Percentiles rank a stretch among this genome's conserved stretches.
These are phyloP conservation scores for Cyclophora albipunctata DNA, from an alignment of 2,888 invertebrate species.

Conservation along the genomic window DNA sequence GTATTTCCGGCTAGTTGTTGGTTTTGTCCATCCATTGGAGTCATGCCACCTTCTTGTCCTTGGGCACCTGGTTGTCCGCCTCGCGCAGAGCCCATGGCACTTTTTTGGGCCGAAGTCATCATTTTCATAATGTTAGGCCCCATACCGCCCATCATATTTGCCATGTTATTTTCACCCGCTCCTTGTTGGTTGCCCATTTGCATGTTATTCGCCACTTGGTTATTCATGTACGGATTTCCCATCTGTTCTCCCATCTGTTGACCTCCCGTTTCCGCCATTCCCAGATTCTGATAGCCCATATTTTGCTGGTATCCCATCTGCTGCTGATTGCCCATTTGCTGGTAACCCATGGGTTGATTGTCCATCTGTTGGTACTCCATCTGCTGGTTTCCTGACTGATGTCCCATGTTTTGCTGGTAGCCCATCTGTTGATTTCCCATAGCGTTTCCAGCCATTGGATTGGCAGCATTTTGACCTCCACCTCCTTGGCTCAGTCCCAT, in stretches of 20 bases:
- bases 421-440: constrained; percentile 7
- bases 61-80: constrained; percentile 12
- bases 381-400: constrained; percentile 10
- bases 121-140: constrained; percentile 53
- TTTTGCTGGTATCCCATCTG: not conserved
- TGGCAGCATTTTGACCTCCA: constrained; percentile 8
- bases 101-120: constrained; percentile 31
- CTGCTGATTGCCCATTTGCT: not conserved
- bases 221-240: not conserved
- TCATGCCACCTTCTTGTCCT: constrained; percentile 26
- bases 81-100: constrained; percentile 14
- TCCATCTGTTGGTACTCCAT: constrained; percentile 12
- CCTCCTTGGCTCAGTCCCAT: constrained; percentile 34
- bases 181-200: not conserved
- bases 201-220: not conserved
- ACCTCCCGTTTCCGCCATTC: not conserved
- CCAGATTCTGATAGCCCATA: not conserved
- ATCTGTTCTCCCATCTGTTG: not conserved
- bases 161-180: constrained; percentile 2
- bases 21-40: constrained; percentile 27
- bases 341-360: constrained; percentile 12
- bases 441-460: constrained; percentile 1
- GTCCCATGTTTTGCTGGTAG: constrained; percentile 7
- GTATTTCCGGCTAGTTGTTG: constrained; percentile 15
- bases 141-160: constrained; percentile 36